These are phyloP conservation scores for Laupala kohalensis DNA, from an alignment of 1,140 invertebrate species.

Conservation along the genomic window DNA sequence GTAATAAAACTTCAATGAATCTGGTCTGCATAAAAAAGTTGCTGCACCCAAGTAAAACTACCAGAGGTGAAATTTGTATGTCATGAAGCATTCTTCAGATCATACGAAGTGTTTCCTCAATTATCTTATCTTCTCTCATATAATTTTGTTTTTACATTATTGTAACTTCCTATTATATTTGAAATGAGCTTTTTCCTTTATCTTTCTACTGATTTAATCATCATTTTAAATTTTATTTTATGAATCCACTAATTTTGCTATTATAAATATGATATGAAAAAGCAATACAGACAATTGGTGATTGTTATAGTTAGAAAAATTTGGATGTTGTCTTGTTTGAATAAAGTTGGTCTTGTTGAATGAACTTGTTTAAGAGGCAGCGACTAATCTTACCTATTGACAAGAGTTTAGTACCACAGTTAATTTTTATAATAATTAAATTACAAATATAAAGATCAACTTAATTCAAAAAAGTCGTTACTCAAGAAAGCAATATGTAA, in stretches of 20 bases:
- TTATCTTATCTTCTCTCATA: too few relatives aligned
- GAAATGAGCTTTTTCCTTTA: too few relatives aligned
- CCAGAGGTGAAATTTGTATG: background rate
- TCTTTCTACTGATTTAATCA: too few relatives aligned
- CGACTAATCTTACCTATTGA: too few relatives aligned
- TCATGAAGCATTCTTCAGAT: too few relatives aligned
- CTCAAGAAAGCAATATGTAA: background rate
- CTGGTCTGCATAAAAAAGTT: background rate
- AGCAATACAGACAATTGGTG: background rate
- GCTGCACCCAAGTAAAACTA: background rate
- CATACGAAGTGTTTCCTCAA: too few relatives aligned
- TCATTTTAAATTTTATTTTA: too few relatives aligned
- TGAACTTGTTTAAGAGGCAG: too few relatives aligned
- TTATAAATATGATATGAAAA: background rate
- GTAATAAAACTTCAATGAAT: too few relatives aligned
- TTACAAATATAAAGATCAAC: background rate
- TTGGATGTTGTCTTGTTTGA: background rate
- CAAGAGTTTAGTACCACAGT: too few relatives aligned
- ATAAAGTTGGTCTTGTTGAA: background rate
- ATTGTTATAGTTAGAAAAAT: background rate
- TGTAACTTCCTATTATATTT: too few relatives aligned
- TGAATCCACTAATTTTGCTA: background rate
- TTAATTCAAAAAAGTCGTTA: background rate
- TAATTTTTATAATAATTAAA: background rate
- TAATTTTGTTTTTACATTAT: too few relatives aligned